Conservation (phyloP, 2,797 vertebrate species). For the Darevskia nairensis region DNA sequence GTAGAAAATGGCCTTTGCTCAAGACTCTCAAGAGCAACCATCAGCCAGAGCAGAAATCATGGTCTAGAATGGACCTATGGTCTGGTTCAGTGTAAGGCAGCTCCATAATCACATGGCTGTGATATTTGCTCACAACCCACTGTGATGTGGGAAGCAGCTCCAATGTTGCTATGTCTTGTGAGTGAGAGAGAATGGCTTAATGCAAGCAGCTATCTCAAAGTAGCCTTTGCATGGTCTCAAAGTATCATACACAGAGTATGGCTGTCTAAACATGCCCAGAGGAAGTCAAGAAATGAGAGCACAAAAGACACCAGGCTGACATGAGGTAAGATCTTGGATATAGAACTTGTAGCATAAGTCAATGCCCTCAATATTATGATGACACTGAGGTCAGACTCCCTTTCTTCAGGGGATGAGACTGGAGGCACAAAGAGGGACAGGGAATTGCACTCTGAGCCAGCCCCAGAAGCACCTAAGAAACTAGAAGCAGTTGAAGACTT, state of each 20-base stretch:
- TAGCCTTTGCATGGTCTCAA: background rate
- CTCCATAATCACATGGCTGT: background rate
- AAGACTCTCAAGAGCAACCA: too few species aligned
- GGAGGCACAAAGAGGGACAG: too few species aligned
- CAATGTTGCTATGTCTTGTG: background rate
- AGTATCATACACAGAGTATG: background rate
- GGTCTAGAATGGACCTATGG: too few species aligned
- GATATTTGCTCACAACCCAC: background rate
- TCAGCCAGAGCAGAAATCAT: too few species aligned
- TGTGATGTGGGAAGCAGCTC: background rate
- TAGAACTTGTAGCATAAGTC: background rate
- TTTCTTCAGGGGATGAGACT: too few species aligned
- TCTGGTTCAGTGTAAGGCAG: background rate
- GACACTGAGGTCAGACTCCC: too few species aligned
- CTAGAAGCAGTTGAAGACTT: too few species aligned
- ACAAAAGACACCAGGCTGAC: background rate
- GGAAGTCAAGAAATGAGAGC: background rate
- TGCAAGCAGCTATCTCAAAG: background rate
- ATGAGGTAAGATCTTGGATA: background rate
- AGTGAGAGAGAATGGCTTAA: background rate
- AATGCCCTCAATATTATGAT: background rate
- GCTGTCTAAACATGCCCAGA: background rate
- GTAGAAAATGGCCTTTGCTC: too few species aligned
- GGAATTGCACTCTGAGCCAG: too few species aligned
- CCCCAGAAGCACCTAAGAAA: too few species aligned